Percentiles rank a stretch among this genome's conserved stretches.
Conservation (phyloP, 2,797 vertebrate genomes). For the Trachops cirrhosus region DNA sequence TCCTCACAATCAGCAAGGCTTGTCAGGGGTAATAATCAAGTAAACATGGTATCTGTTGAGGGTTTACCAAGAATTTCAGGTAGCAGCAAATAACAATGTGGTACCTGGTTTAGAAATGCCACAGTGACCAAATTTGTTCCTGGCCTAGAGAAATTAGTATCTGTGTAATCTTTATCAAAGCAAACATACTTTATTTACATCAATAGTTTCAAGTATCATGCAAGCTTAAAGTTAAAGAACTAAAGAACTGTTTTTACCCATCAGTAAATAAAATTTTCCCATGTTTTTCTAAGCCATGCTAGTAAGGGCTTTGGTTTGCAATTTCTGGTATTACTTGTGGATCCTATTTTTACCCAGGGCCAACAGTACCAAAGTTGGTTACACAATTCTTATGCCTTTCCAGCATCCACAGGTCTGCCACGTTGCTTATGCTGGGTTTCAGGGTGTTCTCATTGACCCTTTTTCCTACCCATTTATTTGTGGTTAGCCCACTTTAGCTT, state of each 20-base stretch:
- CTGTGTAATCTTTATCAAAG: neutral
- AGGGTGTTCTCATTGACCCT: slow-evolving; percentile 25
- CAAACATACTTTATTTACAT: neutral
- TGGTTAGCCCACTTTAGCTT: slow-evolving; percentile 46
- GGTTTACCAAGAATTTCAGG: neutral
- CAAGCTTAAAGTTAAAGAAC: slow-evolving; percentile 9
- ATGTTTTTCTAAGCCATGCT: slow-evolving; percentile 2
- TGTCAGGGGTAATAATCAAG: neutral
- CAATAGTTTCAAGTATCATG: slow-evolving; percentile 5
- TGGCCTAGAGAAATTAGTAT: neutral
- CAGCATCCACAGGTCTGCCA: neutral
- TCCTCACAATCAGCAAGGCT: slow-evolving; percentile 20
- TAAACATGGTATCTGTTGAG: neutral
- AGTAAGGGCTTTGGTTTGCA: slow-evolving; percentile 35
- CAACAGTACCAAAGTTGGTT: slow-evolving; percentile 38
- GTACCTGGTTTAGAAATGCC: neutral
- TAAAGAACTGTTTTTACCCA: slow-evolving; percentile 4
- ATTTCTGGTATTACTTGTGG: slow-evolving; percentile 47
- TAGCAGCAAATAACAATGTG: neutral
- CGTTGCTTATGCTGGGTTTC: neutral
- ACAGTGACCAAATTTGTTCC: neutral
- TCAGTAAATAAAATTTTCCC: slow-evolving; percentile 3
- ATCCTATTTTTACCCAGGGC: slow-evolving; percentile 50
- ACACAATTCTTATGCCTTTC: slow-evolving; percentile 24
- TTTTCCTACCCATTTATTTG: slow-evolving; percentile 59